Conservation (phyloP, 2,113 vertebrate species). For the Phylloscopus trochilus region DNA sequence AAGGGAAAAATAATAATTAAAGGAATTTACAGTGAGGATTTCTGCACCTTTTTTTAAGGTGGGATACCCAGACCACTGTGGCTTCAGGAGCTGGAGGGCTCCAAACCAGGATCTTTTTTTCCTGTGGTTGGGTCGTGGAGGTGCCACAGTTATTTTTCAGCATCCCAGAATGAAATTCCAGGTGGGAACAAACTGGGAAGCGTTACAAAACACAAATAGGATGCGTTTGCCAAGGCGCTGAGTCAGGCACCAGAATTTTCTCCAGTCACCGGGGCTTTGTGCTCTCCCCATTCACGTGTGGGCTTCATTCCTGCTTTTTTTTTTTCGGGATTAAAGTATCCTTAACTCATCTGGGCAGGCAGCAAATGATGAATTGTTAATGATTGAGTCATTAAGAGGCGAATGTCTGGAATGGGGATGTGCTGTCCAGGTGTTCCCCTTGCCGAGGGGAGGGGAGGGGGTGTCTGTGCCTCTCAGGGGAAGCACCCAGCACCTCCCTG, state of each 20-base stretch:
- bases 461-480: fast-evolving
- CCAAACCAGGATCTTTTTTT: background rate
- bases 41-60: background rate
- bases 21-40: background rate
- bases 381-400: background rate
- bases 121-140: fast-evolving
- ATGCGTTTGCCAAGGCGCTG: background rate
- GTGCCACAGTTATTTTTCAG: background rate
- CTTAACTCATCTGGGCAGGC: background rate
- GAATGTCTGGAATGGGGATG: background rate
- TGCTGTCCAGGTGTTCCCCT: background rate
- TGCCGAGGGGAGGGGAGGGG: fast-evolving
- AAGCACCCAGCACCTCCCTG: background rate
- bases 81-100: background rate
- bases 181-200: background rate
- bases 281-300: fast-evolving
- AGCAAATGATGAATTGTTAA: background rate
- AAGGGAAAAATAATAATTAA: conserved; percentile 20
- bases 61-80: fast-evolving
- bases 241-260: conserved; percentile 40
- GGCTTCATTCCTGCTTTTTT: background rate
- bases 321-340: background rate
- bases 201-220: background rate
- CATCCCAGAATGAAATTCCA: background rate
- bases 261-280: background rate